Percentiles rank a stretch among this genome's conserved stretches.
Conservation (phyloP, 2,113 vertebrate genomes). For the Chiloscyllium plagiosum region DNA sequence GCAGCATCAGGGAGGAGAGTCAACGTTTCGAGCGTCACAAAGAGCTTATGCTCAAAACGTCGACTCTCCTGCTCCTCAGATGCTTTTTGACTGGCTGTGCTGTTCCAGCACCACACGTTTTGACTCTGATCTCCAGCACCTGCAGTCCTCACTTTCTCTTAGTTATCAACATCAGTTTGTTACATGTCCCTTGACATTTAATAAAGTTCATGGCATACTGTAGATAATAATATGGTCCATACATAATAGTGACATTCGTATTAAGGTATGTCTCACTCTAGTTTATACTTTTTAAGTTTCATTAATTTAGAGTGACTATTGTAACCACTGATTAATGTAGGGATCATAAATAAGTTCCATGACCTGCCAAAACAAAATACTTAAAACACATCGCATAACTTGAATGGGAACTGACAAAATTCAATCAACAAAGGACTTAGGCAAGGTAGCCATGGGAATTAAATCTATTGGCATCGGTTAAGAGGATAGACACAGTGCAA, state of each 20-base stretch:
- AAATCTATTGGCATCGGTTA: slow-evolving; percentile 7
- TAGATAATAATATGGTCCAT: background rate
- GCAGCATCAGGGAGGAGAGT: no score
- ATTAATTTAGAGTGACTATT: background rate
- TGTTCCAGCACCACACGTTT: no score
- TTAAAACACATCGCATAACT: background rate
- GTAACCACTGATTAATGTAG: background rate
- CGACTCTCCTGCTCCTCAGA: no score
- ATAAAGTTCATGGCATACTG: background rate
- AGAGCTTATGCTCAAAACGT: no score
- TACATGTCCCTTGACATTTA: background rate
- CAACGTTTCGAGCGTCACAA: no score
- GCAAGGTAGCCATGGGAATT: slow-evolving; percentile 16
- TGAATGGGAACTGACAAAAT: slow-evolving; percentile 4
- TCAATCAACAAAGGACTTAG: background rate
- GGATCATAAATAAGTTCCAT: background rate
- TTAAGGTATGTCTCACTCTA: background rate
- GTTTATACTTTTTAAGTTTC: background rate
- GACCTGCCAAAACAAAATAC: background rate
- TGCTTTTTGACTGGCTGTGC: no score
- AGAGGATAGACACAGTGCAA: background rate
- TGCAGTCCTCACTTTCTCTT: no score
- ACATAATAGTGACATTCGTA: background rate
- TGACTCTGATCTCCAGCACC: no score
- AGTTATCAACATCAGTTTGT: background rate